Evolutionary conservation across 2,797 vertebrate species (phyloP), one percentile per base, ranked within the genome.

Genomic region (Ctenopoma kingsleyae): DNA sequence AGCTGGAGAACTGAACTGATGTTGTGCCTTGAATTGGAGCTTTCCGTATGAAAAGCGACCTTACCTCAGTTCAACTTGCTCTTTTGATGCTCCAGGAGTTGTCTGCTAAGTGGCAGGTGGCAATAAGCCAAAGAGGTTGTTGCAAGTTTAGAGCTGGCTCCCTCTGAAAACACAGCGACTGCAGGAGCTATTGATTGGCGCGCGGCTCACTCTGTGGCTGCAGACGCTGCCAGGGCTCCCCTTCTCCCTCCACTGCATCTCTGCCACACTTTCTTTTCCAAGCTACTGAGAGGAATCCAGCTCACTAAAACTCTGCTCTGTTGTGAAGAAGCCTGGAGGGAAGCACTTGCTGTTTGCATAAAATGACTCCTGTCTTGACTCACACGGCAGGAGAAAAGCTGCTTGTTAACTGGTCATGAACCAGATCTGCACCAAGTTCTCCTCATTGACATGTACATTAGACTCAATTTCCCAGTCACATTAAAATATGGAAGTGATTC

Each of bases 91-190:
- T 84, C 51, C 81, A 67, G 67, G 68, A 84, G 76, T 66, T 62
- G 85, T 85, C 81, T 86, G 85, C 88, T 90, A 89, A 91, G 85
- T 91, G 86, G 80, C 83, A 82, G 79, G 47, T 85, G 87, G 88
- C 85, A 44, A 60, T 22, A 0, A 83, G 84, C 90, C 90, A 87
- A 71, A 81, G 64, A 84, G 79, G 84, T 89, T 83, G 81, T 69
- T 82, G 80, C 55, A 76, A 85, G 65, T 85, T 82, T 80, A 44
- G 76, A 86, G 80, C 56, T 75, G 80, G 83, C 82, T 83, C 57
- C 67, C 59, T 75, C 49, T 81, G 79, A 85, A 84, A 89, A 86
- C 84, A 79, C 77, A 78, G 69, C 71, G 63, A 47, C 82, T 80
- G 85, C 79, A 85, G 82, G 77, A 85, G 81, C 55, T 81, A 85